Conservation (phyloP, 1,140 invertebrate genomes). For the Micrasema minimum region DNA sequence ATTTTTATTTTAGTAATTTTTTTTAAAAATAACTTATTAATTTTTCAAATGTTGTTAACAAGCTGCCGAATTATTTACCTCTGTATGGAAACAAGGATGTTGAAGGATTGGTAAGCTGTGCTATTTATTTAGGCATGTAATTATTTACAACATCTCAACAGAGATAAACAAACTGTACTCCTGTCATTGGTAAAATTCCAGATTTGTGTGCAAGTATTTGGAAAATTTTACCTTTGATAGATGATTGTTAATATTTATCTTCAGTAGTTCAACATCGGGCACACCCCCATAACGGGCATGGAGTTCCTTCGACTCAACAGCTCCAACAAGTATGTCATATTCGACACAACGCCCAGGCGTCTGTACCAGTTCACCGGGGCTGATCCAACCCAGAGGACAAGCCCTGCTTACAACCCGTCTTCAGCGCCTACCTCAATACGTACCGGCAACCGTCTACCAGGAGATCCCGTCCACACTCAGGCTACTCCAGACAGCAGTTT, state of each 20-base stretch:
- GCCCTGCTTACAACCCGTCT: slow-evolving; percentile 83
- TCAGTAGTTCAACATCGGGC: no score
- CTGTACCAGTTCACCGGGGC: slow-evolving; percentile 89
- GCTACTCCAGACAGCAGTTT: slow-evolving; percentile 84
- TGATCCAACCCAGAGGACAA: slow-evolving; percentile 79
- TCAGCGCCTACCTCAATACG: slow-evolving; percentile 82
- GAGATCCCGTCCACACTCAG: slow-evolving; percentile 80
- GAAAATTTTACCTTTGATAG: no score
- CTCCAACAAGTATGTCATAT: slow-evolving; percentile 79
- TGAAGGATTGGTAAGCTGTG: slow-evolving; percentile 72
- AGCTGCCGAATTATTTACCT: slow-evolving; percentile 80
- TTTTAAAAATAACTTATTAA: no score
- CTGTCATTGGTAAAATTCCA: no score
- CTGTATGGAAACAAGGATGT: slow-evolving; percentile 77
- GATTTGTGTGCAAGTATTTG: slow-evolving; percentile 77
- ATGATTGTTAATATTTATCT: no score
- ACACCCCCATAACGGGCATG: slow-evolving; percentile 85
- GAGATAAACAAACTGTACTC: no score
- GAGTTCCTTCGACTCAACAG: slow-evolving; percentile 82
- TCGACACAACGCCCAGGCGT: slow-evolving; percentile 84
- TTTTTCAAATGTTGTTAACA: no score
- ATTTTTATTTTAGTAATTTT: no score
- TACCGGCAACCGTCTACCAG: slow-evolving; percentile 77
- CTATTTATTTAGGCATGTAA: no score
- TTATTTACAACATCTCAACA: no score